Conservation (phyloP, 2,888 invertebrate species). For the Heliconius aoede region DNA sequence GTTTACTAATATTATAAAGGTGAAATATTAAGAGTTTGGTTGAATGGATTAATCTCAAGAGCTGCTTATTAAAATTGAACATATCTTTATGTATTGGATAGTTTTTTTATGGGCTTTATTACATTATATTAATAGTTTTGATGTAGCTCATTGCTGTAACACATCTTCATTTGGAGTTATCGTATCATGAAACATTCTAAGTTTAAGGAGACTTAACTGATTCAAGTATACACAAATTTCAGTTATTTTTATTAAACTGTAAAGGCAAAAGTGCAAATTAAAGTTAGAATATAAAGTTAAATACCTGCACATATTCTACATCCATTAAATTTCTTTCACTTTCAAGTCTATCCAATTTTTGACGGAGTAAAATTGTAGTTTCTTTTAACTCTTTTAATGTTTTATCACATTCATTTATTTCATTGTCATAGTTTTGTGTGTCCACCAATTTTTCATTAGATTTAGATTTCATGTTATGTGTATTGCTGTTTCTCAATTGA, state of each 20-base stretch:
- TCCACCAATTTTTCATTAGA: conserved; percentile 15
- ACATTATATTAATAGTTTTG: no score
- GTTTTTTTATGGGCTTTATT: background rate
- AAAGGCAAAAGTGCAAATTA: background rate
- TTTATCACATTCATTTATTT: conserved; percentile 55
- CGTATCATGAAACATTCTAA: no score
- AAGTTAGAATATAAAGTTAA: background rate
- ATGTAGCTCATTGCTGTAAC: no score
- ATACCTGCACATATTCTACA: conserved; percentile 73
- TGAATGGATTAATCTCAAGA: background rate
- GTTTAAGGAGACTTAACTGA: no score
- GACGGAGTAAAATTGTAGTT: conserved; percentile 67
- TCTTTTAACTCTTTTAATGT: conserved; percentile 75
- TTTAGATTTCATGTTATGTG: conserved; percentile 26
- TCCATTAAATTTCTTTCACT: conserved; percentile 76
- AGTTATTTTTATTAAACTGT: background rate
- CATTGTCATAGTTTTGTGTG: conserved; percentile 29
- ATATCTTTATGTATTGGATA: background rate
- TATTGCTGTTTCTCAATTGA: conserved; percentile 45
- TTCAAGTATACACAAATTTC: no score
- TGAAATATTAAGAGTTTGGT: background rate
- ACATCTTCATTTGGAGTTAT: no score
- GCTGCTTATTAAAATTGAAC: background rate
- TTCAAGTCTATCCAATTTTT: conserved; percentile 70
- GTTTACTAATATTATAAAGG: background rate